Conservation (phyloP, 2,888 invertebrate species). For the Lordiphosa fenestrarum region DNA sequence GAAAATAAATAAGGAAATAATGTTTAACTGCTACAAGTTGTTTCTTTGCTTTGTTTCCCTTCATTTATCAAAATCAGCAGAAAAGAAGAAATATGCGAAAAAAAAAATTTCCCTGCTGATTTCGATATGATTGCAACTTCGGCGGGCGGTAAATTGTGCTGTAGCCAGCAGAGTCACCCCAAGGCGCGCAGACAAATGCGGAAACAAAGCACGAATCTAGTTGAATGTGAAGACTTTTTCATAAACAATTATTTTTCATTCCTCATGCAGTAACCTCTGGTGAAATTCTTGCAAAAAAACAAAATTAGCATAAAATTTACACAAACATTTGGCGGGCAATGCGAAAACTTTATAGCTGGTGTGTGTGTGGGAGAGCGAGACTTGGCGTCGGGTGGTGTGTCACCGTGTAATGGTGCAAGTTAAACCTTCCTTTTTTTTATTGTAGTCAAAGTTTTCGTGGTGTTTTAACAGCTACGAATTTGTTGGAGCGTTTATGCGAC, state of each 20-base stretch:
- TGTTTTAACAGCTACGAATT: not conserved
- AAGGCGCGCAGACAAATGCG: constrained; percentile 20
- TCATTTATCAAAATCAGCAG: constrained; percentile 39
- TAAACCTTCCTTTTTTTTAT: constrained; percentile 45
- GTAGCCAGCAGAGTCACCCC: constrained; percentile 6
- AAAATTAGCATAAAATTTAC: constrained; percentile 45
- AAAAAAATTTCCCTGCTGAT: constrained; percentile 24
- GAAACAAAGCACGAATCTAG: constrained; percentile 28
- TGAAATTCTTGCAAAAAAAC: constrained; percentile 40
- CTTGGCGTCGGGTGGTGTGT: constrained; percentile 23
- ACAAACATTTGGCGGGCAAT: constrained; percentile 42
- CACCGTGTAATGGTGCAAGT: constrained; percentile 40
- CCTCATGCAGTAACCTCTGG: constrained; percentile 6
- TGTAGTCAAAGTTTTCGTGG: constrained; percentile 29
- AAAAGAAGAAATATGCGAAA: constrained; percentile 34
- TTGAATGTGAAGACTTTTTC: not conserved
- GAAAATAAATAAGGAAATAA: constrained; percentile 65
- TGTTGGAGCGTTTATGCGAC: constrained; percentile 19
- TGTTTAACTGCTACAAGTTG: constrained; percentile 9
- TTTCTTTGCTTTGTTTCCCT: constrained; percentile 4
- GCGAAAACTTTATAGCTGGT: constrained; percentile 29
- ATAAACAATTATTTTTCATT: constrained; percentile 12
- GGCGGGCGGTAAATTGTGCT: no score
- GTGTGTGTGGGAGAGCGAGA: constrained; percentile 6
- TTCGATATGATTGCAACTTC: constrained; percentile 28